These are phyloP conservation scores for Propithecus deckenii DNA, from an alignment of 2,797 vertebrate genomes.

Conservation along the genomic window DNA sequence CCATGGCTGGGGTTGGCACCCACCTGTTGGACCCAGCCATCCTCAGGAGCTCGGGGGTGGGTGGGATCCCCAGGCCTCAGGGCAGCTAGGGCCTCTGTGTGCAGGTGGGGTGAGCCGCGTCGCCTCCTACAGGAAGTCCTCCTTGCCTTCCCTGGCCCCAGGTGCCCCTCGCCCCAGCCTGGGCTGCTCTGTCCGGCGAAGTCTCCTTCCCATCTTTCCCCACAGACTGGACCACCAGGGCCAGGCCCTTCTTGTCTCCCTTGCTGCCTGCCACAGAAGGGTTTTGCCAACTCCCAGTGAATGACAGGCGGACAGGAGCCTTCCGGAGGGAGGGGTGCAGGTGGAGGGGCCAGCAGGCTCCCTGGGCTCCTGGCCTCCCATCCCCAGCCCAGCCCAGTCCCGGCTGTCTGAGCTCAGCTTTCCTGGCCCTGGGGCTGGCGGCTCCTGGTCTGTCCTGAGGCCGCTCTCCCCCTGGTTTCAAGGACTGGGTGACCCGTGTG, in stretches of 20 bases:
- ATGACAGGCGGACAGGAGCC: background rate
- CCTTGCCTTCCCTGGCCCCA: background rate
- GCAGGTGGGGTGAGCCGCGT: background rate
- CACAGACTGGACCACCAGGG: background rate
- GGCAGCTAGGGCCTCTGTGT: background rate
- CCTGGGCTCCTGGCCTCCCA: background rate
- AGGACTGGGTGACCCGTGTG: background rate
- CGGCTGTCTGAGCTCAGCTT: background rate
- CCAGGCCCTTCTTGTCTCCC: background rate
- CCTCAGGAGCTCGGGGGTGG: background rate
- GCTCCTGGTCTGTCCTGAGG: background rate
- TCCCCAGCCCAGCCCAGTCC: background rate
- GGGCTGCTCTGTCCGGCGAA: accelerated
- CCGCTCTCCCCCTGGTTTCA: background rate
- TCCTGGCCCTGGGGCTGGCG: background rate
- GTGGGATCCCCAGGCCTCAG: too few relatives aligned
- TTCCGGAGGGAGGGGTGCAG: background rate
- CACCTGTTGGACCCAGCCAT: too few relatives aligned
- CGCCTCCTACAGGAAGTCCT: background rate
- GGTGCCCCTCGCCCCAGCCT: background rate
- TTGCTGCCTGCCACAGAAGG: too few relatives aligned
- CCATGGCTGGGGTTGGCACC: too few relatives aligned
- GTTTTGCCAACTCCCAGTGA: accelerated
- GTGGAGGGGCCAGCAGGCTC: accelerated
- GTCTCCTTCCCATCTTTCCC: background rate